phyloP scores from a whole-genome alignment of 2,797 vertebrate genomes.

The Nyctalus aviator region DNA sequence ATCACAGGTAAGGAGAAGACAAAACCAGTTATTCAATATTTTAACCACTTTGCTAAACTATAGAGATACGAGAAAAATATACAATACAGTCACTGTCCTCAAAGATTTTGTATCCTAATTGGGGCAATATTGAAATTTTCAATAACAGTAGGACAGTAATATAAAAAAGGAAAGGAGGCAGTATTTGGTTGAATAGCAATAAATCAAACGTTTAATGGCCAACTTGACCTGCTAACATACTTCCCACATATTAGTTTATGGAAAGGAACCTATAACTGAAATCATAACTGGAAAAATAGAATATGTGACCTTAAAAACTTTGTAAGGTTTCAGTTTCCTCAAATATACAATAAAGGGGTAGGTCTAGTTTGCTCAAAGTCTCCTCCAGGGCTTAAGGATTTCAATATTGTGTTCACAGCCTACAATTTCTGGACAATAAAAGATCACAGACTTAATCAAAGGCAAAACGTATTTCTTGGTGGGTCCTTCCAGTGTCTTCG shows the following conservation, averaged over 20 bases:
- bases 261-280: not conserved
- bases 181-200: not conserved
- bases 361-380: not conserved
- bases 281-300: not conserved
- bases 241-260: not conserved
- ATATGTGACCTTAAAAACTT: not conserved
- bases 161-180: not conserved
- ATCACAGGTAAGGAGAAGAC: not conserved
- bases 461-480: slow-evolving; percentile 25
- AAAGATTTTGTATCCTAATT: slow-evolving; percentile 15
- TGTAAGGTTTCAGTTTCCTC: not conserved
- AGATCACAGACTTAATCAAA: not conserved
- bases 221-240: not conserved
- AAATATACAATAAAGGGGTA: slow-evolving; percentile 17
- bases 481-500: slow-evolving; percentile 22
- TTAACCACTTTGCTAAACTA: not conserved
- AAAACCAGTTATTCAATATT: not conserved
- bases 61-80: not conserved
- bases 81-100: not conserved
- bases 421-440: slow-evolving; percentile 33
- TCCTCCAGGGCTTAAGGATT: not conserved
- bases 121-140: not conserved
- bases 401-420: not conserved
- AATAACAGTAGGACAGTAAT: not conserved
- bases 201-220: not conserved